phyloP scores from a whole-genome alignment of 2,113 vertebrate species.

The Lanius collurio region DNA sequence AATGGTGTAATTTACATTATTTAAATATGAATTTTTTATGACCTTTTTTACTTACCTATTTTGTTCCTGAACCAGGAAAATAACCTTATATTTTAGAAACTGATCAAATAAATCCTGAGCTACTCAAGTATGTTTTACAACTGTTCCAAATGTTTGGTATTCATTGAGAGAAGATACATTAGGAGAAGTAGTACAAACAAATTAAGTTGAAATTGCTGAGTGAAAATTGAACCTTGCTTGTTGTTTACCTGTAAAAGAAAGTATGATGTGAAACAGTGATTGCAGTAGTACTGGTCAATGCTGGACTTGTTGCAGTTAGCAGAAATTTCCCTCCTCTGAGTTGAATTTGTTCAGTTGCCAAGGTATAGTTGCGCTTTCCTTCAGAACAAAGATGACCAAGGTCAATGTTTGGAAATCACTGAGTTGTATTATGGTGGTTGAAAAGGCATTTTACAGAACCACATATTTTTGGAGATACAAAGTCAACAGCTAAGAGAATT shows the following conservation, averaged over 20 bases:
- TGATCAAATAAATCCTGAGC: not conserved
- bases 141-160: not conserved
- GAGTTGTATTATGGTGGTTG: not conserved
- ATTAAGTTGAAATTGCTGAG: not conserved
- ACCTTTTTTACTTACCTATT: not conserved
- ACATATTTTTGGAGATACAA: not conserved
- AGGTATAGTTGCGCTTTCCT: not conserved
- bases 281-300: not conserved
- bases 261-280: not conserved
- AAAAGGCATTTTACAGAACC: not conserved
- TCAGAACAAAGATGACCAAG: not conserved
- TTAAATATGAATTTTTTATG: not conserved
- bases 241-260: not conserved
- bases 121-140: not conserved
- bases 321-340: not conserved
- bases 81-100: not conserved
- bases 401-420: not conserved
- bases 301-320: not conserved
- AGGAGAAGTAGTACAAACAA: not conserved
- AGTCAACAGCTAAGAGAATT: not conserved
- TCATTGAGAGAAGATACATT: not conserved
- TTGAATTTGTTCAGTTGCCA: not conserved
- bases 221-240: not conserved
- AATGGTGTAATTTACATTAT: not conserved
- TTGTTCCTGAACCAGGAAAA: not conserved